These are phyloP conservation scores for Anomalospiza imberbis DNA, from an alignment of 2,797 vertebrate species.

Conservation along the genomic window DNA sequence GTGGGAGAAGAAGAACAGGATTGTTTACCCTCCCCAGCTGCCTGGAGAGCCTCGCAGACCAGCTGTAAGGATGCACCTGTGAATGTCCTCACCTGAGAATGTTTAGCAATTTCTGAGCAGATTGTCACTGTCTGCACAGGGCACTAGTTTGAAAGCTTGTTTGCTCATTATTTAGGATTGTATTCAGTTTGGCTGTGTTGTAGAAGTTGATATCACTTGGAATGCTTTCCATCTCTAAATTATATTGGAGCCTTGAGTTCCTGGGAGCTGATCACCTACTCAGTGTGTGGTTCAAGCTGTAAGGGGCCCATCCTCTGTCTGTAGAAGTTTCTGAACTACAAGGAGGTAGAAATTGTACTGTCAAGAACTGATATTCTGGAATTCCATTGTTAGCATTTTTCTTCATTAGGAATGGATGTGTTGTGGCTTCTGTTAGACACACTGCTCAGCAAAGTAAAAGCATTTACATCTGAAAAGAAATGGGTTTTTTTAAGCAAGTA, in stretches of 20 bases:
- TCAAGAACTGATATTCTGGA: background rate
- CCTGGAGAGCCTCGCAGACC: constrained; percentile 85
- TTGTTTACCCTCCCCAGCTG: constrained; percentile 85
- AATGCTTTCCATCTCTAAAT: background rate
- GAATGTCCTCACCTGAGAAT: background rate
- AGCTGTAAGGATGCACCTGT: constrained; percentile 79
- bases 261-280: background rate
- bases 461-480: background rate
- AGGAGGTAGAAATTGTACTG: background rate
- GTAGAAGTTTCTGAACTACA: background rate
- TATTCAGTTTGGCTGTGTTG: background rate
- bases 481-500: fast-evolving
- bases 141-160: background rate
- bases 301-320: background rate
- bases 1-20: constrained; percentile 89
- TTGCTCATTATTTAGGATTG: background rate
- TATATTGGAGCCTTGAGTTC: background rate
- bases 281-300: background rate
- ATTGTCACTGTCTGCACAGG: background rate
- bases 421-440: background rate
- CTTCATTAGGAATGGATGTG: background rate
- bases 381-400: background rate
- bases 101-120: background rate
- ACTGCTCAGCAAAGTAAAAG: background rate
- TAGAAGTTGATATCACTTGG: background rate